phyloP scores from a whole-genome alignment of 2,888 invertebrate species.

The Hemicrepidius hirtus region DNA sequence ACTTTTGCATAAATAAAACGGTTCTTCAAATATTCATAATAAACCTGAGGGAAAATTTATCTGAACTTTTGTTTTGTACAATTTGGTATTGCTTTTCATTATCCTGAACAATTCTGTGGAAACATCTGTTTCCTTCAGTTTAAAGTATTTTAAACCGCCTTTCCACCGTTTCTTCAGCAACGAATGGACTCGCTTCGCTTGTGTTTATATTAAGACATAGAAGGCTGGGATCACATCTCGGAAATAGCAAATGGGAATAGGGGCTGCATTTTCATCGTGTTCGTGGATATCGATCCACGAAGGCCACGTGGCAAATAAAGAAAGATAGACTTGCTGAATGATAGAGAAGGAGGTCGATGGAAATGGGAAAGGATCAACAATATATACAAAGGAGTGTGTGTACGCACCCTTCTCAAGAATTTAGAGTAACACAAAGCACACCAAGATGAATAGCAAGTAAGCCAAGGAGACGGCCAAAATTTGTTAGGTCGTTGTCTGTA shows the following conservation, averaged over 20 bases:
- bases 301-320: constrained; percentile 49
- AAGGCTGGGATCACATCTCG: constrained; percentile 38
- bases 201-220: constrained; percentile 41
- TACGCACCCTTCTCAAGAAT: constrained; percentile 36
- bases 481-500: neutral
- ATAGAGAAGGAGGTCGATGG: constrained; percentile 37
- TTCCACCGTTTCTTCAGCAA: constrained; percentile 16
- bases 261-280: constrained; percentile 45
- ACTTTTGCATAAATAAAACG: neutral
- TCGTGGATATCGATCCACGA: constrained; percentile 46
- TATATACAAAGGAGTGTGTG: constrained; percentile 19
- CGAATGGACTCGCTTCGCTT: constrained; percentile 32
- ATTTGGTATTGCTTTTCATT: constrained; percentile 1
- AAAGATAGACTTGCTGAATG: constrained; percentile 40
- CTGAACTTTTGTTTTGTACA: neutral
- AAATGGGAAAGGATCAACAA: constrained; percentile 41
- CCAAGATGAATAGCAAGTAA: constrained; percentile 31
- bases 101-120: neutral
- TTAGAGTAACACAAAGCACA: constrained; percentile 42
- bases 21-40: constrained; percentile 6
- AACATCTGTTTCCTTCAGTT: constrained; percentile 18
- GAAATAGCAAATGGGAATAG: constrained; percentile 47
- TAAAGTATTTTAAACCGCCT: constrained; percentile 23
- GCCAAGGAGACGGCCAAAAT: neutral
- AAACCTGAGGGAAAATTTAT: neutral